phyloP scores from a whole-genome alignment of 2,888 invertebrate species.

The Bombyx huttoni region DNA sequence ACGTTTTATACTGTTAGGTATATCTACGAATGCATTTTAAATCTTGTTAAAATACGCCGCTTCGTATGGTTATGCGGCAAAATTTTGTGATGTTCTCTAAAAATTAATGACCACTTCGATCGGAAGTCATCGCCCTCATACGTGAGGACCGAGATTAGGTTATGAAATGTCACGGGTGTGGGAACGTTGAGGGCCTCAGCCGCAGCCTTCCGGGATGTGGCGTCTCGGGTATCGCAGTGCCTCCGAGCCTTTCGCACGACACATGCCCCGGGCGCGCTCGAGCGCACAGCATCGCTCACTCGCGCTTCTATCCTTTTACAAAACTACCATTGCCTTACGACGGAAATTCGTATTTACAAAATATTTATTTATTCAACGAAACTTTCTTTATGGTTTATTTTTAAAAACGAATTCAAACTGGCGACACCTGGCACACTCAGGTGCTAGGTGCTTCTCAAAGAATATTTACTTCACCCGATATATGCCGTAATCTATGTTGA shows the following conservation, averaged over 20 bases:
- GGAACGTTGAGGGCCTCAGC: slow-evolving; percentile 32
- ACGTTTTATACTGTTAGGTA: too few species aligned
- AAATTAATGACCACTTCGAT: background rate
- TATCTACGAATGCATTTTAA: too few species aligned
- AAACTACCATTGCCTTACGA: background rate
- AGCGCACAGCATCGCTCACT: slow-evolving; percentile 35
- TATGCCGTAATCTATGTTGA: too few species aligned
- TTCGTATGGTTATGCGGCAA: background rate
- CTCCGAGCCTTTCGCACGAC: slow-evolving; percentile 43
- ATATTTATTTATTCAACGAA: too few species aligned
- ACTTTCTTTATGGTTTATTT: too few species aligned
- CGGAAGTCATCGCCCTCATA: background rate
- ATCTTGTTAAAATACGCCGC: too few species aligned
- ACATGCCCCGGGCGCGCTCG: slow-evolving; percentile 35
- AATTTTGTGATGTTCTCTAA: background rate
- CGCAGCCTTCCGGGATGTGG: slow-evolving; percentile 71
- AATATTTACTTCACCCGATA: too few species aligned
- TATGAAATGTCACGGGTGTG: slow-evolving; percentile 21
- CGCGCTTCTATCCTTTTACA: slow-evolving; percentile 19
- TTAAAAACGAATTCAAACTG: too few species aligned
- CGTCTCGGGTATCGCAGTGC: slow-evolving; percentile 44
- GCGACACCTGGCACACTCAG: too few species aligned
- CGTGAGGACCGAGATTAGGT: background rate
- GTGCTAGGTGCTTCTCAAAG: too few species aligned
- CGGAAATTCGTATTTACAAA: too few species aligned